phyloP scores from a whole-genome alignment of 1,140 invertebrate species.

The Metopolophium dirhodum region DNA sequence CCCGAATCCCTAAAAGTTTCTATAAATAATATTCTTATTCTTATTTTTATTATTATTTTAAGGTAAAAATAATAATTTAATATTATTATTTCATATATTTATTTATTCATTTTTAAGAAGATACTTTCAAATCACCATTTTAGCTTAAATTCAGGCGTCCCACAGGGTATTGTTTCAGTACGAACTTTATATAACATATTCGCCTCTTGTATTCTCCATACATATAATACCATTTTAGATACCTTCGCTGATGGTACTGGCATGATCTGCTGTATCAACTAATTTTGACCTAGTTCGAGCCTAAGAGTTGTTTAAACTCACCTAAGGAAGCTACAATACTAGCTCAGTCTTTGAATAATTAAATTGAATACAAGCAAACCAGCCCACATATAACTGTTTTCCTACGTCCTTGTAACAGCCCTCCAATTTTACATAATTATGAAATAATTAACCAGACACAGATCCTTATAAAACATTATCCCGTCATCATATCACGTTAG shows the following conservation, averaged over 20 bases:
- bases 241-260: neutral
- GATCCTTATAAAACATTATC: neutral
- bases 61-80: neutral
- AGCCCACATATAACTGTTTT: neutral
- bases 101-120: too few relatives aligned
- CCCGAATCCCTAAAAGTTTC: too few relatives aligned
- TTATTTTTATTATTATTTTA: neutral
- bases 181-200: neutral
- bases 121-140: neutral
- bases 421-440: too few relatives aligned
- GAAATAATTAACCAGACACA: neutral
- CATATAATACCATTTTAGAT: neutral
- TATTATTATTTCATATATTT: neutral
- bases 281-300: neutral
- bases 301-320: neutral
- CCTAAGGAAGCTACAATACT: neutral
- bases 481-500: neutral
- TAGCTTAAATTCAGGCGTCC: neutral
- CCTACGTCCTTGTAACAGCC: neutral
- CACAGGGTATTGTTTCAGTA: neutral
- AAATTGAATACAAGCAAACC: neutral
- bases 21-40: neutral
- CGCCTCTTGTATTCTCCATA: neutral
- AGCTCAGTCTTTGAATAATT: neutral
- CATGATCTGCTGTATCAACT: neutral